Percentiles rank a stretch among this genome's conserved stretches.
These are phyloP conservation scores for Rotaria socialis DNA, from an alignment of 2,888 invertebrate species.

Conservation along the genomic window DNA sequence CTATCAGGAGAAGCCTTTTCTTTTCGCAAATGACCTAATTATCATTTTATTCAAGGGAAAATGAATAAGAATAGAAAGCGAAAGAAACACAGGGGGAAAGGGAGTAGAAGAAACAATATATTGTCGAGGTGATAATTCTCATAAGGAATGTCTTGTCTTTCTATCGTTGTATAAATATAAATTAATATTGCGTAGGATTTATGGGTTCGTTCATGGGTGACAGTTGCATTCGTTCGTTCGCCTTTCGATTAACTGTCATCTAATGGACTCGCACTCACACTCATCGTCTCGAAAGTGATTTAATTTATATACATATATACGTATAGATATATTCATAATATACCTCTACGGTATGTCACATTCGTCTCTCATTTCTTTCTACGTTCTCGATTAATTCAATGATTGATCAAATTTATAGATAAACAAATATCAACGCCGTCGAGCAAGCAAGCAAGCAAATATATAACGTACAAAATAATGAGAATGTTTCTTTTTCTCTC, in stretches of 20 bases:
- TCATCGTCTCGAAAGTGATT: constrained; percentile 10
- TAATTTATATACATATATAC: neutral
- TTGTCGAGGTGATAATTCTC: neutral
- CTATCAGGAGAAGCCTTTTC: neutral
- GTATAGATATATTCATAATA: neutral
- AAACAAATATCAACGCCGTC: neutral
- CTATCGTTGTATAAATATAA: neutral
- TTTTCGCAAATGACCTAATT: constrained; percentile 6
- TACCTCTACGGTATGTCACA: constrained; percentile 11
- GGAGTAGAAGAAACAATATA: neutral
- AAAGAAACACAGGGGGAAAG: neutral
- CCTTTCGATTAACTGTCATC: constrained; percentile 35
- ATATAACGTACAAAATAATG: neutral
- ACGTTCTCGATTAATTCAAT: constrained; percentile 26
- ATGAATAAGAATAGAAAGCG: neutral
- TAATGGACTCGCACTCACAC: constrained; percentile 32
- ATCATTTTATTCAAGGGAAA: neutral
- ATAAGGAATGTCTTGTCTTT: neutral
- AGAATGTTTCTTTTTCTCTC: neutral
- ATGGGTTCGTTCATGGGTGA: neutral
- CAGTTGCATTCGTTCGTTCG: constrained; percentile 11
- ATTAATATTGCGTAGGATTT: constrained; percentile 15
- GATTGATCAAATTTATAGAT: constrained; percentile 22
- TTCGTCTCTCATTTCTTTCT: neutral
- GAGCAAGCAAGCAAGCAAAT: neutral